These are phyloP conservation scores for Sminthurides aquaticus DNA, from an alignment of 2,888 invertebrate genomes.

Conservation along the genomic window DNA sequence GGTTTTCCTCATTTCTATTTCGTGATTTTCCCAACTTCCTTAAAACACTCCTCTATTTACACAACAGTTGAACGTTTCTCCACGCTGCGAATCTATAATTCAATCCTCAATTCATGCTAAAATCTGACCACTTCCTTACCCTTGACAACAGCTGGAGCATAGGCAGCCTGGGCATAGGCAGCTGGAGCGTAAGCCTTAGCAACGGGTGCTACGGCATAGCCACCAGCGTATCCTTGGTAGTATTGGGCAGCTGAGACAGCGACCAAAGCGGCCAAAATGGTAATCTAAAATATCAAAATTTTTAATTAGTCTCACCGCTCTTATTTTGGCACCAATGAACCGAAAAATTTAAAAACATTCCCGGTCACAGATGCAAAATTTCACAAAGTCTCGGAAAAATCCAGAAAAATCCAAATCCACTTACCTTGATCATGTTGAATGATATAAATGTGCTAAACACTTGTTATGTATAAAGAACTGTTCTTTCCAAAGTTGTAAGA, in stretches of 20 bases:
- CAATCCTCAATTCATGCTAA: background rate
- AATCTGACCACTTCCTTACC: slow-evolving; percentile 1
- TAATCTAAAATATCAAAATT: slow-evolving; percentile 13
- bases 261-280: slow-evolving; percentile 19
- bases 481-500: background rate
- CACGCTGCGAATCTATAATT: background rate
- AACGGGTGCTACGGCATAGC: background rate
- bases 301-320: too few relatives aligned
- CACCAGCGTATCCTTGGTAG: slow-evolving; percentile 10
- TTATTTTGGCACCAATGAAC: too few relatives aligned
- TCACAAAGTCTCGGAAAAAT: too few relatives aligned
- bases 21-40: too few relatives aligned
- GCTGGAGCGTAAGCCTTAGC: slow-evolving; percentile 13
- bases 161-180: background rate
- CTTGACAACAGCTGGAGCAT: slow-evolving; percentile 17
- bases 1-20: too few relatives aligned
- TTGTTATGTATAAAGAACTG: background rate
- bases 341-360: too few relatives aligned
- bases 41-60: background rate
- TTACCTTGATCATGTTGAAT: slow-evolving; percentile 2
- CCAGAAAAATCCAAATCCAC: background rate
- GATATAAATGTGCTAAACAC: background rate
- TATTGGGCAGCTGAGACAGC: slow-evolving; percentile 20
- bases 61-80: background rate
- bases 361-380: too few relatives aligned